A percentile compares a stretch with the other conserved stretches of the same genome.
These are phyloP conservation scores for Aporrectodea caliginosa DNA, from an alignment of 1,140 invertebrate genomes.

Conservation along the genomic window DNA sequence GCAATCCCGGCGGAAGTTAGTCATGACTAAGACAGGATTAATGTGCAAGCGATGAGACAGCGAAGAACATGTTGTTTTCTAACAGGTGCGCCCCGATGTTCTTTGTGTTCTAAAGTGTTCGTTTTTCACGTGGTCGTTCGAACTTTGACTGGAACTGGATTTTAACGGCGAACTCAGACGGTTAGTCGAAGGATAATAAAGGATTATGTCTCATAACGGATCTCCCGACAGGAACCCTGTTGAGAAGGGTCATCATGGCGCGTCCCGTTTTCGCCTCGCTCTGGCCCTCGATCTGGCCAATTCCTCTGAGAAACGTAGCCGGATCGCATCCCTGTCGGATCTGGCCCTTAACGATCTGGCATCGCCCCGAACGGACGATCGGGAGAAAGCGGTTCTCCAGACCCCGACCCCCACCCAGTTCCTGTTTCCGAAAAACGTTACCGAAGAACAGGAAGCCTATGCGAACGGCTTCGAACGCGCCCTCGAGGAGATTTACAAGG, in stretches of 20 bases:
- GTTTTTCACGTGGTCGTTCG: neutral
- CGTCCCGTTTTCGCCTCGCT: neutral
- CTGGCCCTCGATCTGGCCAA: neutral
- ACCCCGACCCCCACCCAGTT: conserved; percentile 18
- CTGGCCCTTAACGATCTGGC: neutral
- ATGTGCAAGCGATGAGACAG: neutral
- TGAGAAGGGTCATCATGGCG: neutral
- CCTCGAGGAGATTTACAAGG: conserved; percentile 13
- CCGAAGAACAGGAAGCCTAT: conserved; percentile 25
- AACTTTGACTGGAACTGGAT: neutral
- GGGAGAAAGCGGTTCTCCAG: neutral
- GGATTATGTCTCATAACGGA: too few species aligned
- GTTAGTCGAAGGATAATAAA: neutral
- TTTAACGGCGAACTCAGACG: neutral
- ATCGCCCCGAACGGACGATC: neutral
- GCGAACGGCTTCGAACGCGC: conserved; percentile 9
- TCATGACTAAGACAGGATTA: neutral
- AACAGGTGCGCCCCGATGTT: neutral
- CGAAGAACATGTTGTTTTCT: neutral
- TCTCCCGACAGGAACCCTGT: neutral
- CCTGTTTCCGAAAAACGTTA: conserved; percentile 22
- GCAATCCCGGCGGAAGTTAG: neutral
- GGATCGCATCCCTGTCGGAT: neutral
- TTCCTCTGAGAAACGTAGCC: neutral
- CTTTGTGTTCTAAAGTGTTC: neutral